phyloP scores from a whole-genome alignment of 2,888 invertebrate species.

The Cephus spinipes region DNA sequence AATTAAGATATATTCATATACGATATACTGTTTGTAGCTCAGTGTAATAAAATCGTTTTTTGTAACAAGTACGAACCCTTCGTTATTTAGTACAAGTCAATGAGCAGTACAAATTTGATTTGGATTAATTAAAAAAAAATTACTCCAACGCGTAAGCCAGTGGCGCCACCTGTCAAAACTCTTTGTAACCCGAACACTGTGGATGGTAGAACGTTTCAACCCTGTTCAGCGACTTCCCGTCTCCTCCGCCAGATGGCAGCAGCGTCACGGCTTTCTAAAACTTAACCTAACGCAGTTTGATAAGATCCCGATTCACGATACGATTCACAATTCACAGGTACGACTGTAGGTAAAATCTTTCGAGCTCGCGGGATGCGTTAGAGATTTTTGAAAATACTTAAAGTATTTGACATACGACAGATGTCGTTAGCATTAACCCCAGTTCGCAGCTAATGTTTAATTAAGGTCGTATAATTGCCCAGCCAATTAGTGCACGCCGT shows the following conservation, averaged over 20 bases:
- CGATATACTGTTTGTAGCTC: conserved; percentile 50
- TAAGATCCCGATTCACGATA: no score
- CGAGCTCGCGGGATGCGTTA: no score
- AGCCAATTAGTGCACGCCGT: conserved; percentile 58
- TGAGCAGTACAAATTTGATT: not conserved
- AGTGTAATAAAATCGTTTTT: conserved; percentile 57
- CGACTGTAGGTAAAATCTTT: no score
- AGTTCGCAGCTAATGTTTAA: conserved; percentile 55
- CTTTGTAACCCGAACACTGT: not conserved
- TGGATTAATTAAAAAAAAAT: not conserved
- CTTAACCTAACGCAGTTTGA: no score
- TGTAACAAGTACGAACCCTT: conserved; percentile 18
- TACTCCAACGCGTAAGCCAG: not conserved
- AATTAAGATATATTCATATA: conserved; percentile 35
- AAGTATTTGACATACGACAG: no score
- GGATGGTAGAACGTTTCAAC: no score
- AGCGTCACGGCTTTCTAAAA: no score
- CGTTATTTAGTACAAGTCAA: not conserved
- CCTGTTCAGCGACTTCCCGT: no score
- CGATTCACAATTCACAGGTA: no score
- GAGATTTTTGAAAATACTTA: no score
- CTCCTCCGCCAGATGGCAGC: no score
- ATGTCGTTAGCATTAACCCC: no score
- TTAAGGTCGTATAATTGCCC: conserved; percentile 61
- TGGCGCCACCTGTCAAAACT: not conserved